Conservation (phyloP, 2,113 vertebrate genomes). For the Axis porcinus region DNA sequence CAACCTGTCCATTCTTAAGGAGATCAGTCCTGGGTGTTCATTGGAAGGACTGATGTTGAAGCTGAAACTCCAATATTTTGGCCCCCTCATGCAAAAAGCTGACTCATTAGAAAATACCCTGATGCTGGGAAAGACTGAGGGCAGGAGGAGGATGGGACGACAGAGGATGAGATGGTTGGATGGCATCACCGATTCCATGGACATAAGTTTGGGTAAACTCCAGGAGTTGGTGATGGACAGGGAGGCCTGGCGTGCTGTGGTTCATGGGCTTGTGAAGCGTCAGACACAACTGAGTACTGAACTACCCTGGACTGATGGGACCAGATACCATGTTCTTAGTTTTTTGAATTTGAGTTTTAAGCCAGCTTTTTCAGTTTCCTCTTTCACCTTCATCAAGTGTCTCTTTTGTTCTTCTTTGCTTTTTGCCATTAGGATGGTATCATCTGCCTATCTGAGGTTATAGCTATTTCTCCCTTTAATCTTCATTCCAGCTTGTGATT, state of each 20-base stretch:
- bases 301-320: not conserved
- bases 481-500: not conserved
- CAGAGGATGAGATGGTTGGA: not conserved
- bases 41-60: not conserved
- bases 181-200: not conserved
- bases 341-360: not conserved
- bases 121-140: not conserved
- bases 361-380: not conserved
- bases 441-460: not conserved
- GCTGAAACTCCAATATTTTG: not conserved
- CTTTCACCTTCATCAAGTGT: not conserved
- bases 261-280: fast-evolving
- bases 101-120: not conserved
- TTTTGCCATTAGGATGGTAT: not conserved
- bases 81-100: fast-evolving
- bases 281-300: fast-evolving
- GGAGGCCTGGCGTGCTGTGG: not conserved
- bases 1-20: not conserved
- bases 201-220: not conserved
- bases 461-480: not conserved
- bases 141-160: fast-evolving
- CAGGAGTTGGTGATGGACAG: not conserved
- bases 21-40: not conserved
- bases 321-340: not conserved
- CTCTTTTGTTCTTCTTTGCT: not conserved